Evolutionary conservation across 1,140 invertebrate species (phyloP), one percentile per base, ranked within the genome.

Genomic region (Brachystomella parvula): DNA sequence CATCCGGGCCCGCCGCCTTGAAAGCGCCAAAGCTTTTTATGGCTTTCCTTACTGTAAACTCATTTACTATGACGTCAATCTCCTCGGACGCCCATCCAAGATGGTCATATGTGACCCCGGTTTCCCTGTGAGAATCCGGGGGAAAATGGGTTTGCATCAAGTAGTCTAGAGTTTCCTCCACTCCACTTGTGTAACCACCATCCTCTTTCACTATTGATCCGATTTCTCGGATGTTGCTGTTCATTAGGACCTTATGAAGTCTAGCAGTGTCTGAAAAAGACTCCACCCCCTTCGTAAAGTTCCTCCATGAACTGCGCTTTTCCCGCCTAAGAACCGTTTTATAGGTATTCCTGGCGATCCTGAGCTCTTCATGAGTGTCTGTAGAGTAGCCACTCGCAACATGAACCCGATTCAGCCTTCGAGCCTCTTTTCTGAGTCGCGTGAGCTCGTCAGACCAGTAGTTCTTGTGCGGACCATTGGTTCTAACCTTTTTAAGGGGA

Each of bases 1-100:
- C 66, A 49, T 71, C 69, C 30, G 47, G 9, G 1, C 69, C 69
- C 1, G 59, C 57, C 17, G 69, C 53, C 47, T 63, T 71, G 19
- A 44, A 65, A 0, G 66, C 32, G 1, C 33, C 24, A 61, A 63
- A 67, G 24, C 44, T 58, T 6, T 30, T 53, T 12, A 67, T 21
- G 19, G 65, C 68, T 17, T 33, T 29, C n/a, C 28, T 56, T 3
- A 70, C 47, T 3, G 1, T 60, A 9, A 6, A 12, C 3, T 29
- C 12, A 19, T 60, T 60, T 6, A 19, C 58, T 6, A 60, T 60
- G 24, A n/a, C 24, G 12, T 26, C 24, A 15, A 60, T 29, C 9
- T 9, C 33, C 6, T 9, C 6, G 9, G 3, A 9, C 12, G 12
- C 49, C 24, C 15, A 53, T 53, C 15, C 12, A 15, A 24, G 12